A percentile compares a stretch with the other conserved stretches of the same genome.
Conservation (phyloP, 2,888 invertebrate species). For the Epiblema foenella region DNA sequence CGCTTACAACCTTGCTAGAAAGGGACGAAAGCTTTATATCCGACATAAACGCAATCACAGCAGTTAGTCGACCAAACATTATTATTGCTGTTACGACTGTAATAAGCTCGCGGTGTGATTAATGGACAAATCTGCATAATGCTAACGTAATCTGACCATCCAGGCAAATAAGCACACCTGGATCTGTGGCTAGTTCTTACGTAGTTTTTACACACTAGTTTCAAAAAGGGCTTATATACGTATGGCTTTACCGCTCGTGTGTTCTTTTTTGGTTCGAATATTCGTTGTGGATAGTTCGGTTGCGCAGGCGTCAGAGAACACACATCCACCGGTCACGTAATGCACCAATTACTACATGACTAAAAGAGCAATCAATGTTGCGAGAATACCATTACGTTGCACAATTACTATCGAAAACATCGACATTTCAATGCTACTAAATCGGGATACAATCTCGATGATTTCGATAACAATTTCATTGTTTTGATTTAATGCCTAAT, state of each 20-base stretch:
- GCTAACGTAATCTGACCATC: constrained; percentile 6
- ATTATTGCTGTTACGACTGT: background rate
- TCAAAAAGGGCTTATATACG: background rate
- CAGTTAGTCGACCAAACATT: background rate
- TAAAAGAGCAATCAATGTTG: constrained; percentile 52
- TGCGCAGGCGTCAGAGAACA: constrained; percentile 56
- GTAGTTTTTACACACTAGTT: background rate
- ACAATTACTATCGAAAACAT: constrained; percentile 46
- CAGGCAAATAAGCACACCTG: background rate
- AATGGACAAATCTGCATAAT: constrained; percentile 10
- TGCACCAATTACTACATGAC: constrained; percentile 67
- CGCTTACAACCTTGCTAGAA: too few species aligned
- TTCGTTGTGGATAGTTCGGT: constrained; percentile 2
- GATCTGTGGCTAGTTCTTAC: constrained; percentile 8
- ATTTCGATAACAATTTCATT: constrained; percentile 34
- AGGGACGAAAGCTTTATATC: too few species aligned
- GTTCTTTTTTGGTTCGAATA: constrained; percentile 14
- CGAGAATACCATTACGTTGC: constrained; percentile 47
- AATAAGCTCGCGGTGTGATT: constrained; percentile 4
- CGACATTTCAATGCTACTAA: constrained; percentile 34
- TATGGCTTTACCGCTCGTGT: background rate
- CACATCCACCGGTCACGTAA: constrained; percentile 65
- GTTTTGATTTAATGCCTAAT: constrained; percentile 20
- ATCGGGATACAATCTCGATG: constrained; percentile 23
- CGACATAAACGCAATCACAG: background rate